Evolutionary conservation across 2,888 invertebrate species (phyloP).

Genomic region (Ypsolopha scabrella): DNA sequence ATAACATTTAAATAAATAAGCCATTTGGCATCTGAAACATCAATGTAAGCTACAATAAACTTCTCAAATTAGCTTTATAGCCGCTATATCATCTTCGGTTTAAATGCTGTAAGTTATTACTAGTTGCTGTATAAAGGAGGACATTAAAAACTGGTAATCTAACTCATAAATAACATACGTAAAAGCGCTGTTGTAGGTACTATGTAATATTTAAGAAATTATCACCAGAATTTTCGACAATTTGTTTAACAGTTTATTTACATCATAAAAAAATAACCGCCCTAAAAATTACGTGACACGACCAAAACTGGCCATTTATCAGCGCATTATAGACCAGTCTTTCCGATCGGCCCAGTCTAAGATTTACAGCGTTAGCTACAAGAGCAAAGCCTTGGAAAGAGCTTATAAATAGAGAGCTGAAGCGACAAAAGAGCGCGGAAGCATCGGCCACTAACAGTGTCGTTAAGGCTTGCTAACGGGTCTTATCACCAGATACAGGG

Average conservation of each 20-base stretch:
- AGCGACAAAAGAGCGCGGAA: conserved; percentile 46
- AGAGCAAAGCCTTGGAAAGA: conserved; percentile 1
- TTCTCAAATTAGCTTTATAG: not conserved
- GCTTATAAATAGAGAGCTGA: not conserved
- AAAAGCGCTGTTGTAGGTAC: too few relatives aligned
- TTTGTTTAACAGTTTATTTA: too few relatives aligned
- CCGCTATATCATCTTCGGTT: not conserved
- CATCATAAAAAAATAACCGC: not conserved
- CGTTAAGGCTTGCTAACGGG: conserved; percentile 57
- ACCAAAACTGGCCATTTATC: conserved; percentile 1
- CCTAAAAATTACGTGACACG: not conserved
- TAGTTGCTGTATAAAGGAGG: not conserved
- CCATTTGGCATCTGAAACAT: not conserved
- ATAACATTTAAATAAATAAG: not conserved
- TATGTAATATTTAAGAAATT: too few relatives aligned
- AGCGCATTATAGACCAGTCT: not conserved
- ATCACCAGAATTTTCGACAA: too few relatives aligned
- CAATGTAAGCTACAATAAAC: not conserved
- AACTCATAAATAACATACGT: not conserved
- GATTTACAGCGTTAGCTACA: not conserved
- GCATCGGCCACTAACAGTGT: conserved; percentile 60
- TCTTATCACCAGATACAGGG: conserved; percentile 50
- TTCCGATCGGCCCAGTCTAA: not conserved
- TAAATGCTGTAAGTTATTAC: not conserved
- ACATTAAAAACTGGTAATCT: not conserved